These are phyloP conservation scores for Elanus axillaris DNA, from an alignment of 2,113 vertebrate genomes.

Conservation along the genomic window DNA sequence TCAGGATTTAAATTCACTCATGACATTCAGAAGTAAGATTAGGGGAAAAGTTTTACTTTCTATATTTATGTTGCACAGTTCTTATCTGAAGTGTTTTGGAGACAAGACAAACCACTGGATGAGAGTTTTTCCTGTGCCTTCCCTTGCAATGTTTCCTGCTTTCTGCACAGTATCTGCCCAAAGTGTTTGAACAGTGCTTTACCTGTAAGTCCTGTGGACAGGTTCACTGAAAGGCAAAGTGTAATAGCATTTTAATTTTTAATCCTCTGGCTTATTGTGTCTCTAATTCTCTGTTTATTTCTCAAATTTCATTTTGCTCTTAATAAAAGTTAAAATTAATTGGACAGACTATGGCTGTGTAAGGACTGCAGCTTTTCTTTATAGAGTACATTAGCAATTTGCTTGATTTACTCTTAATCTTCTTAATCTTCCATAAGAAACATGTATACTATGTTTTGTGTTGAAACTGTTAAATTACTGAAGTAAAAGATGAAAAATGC, in stretches of 20 bases:
- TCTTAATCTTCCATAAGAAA: not conserved
- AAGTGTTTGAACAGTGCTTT: not conserved
- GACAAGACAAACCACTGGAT: not conserved
- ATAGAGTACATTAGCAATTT: not conserved
- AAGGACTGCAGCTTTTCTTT: not conserved
- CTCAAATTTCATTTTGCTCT: not conserved
- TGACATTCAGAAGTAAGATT: not conserved
- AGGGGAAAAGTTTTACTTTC: not conserved
- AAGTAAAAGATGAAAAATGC: not conserved
- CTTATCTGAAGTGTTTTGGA: not conserved
- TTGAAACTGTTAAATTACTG: not conserved
- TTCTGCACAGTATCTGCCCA: not conserved
- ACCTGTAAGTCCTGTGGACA: not conserved
- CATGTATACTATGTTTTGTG: not conserved
- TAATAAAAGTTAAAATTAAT: not conserved
- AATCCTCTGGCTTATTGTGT: not conserved
- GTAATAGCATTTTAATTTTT: slow-evolving; percentile 18
- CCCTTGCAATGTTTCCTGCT: not conserved
- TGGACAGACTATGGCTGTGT: not conserved
- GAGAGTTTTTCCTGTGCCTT: not conserved
- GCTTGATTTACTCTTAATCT: not conserved
- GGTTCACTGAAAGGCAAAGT: not conserved
- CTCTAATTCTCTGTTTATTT: not conserved
- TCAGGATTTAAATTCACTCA: not conserved
- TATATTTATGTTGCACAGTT: not conserved